phyloP scores from a whole-genome alignment of 64 coral and sea anemone genomes.

The Porites australiensis region DNA sequence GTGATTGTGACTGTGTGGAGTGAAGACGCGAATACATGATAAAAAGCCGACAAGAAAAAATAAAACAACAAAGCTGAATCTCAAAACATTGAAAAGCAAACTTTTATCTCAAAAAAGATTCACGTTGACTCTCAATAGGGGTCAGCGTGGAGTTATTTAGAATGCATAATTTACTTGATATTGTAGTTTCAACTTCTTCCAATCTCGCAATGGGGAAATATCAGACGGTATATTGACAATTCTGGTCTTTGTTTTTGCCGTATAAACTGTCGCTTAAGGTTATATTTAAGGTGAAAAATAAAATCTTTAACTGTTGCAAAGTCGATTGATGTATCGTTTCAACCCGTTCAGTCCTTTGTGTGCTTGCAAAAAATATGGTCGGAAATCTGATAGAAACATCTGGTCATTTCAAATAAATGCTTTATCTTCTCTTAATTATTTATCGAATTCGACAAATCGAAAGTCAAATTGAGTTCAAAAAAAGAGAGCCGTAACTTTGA shows the following conservation, averaged over 20 bases:
- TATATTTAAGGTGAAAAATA: no score
- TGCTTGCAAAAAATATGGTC: neutral
- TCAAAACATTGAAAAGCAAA: neutral
- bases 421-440: constrained; percentile 46
- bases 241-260: neutral
- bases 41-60: neutral
- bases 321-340: neutral
- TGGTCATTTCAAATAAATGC: constrained; percentile 40
- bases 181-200: neutral
- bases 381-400: neutral
- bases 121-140: constrained; percentile 8
- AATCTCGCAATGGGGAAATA: neutral
- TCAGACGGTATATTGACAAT: neutral
- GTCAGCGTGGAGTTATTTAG: constrained; percentile 13
- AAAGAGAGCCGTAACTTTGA: neutral
- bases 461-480: constrained; percentile 53
- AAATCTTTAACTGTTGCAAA: neutral
- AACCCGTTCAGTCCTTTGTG: neutral
- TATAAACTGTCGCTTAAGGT: neutral
- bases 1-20: no score
- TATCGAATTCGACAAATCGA: constrained; percentile 49
- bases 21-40: neutral
- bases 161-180: constrained; percentile 45
- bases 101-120: neutral
- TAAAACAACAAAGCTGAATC: neutral